Conservation (phyloP, 2,113 vertebrate genomes). For the Perccottus glenii region DNA sequence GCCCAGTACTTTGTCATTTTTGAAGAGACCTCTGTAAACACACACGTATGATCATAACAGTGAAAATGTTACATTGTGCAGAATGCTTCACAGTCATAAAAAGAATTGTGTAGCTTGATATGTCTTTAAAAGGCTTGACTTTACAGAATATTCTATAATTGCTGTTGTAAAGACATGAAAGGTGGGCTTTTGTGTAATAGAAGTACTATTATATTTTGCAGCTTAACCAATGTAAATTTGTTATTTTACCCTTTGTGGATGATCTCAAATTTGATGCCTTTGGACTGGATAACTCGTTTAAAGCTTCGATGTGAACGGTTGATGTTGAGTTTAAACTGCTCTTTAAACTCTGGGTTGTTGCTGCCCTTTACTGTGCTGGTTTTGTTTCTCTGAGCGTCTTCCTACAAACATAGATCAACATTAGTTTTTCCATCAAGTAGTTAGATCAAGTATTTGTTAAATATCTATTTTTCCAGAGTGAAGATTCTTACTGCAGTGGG, state of each 20-base stretch:
- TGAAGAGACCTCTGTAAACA: slow-evolving; percentile 85
- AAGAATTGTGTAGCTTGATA: too few relatives aligned
- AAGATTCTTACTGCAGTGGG: slow-evolving; percentile 82
- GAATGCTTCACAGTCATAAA: too few relatives aligned
- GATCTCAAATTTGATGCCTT: slow-evolving; percentile 93
- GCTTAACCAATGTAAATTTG: too few relatives aligned
- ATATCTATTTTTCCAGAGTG: background rate
- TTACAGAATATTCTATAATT: too few relatives aligned
- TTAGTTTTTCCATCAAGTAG: background rate
- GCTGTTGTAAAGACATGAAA: too few relatives aligned
- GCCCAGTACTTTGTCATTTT: slow-evolving; percentile 85
- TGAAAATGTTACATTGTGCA: background rate
- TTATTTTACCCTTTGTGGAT: slow-evolving; percentile 86
- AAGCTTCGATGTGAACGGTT: slow-evolving; percentile 85
- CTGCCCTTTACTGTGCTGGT: slow-evolving; percentile 84
- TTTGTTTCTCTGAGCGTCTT: slow-evolving; percentile 91
- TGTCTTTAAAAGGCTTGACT: too few relatives aligned
- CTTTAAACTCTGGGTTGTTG: slow-evolving; percentile 89
- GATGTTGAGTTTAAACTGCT: slow-evolving; percentile 88
- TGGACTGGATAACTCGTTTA: slow-evolving; percentile 86
- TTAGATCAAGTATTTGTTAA: too few relatives aligned
- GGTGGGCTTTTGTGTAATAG: too few relatives aligned
- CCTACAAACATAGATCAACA: slow-evolving; percentile 69
- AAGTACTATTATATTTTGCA: background rate
- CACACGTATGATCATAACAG: too few relatives aligned